Evolutionary conservation across 1,140 invertebrate species (phyloP).

Genomic region (Cylas formicarius): DNA sequence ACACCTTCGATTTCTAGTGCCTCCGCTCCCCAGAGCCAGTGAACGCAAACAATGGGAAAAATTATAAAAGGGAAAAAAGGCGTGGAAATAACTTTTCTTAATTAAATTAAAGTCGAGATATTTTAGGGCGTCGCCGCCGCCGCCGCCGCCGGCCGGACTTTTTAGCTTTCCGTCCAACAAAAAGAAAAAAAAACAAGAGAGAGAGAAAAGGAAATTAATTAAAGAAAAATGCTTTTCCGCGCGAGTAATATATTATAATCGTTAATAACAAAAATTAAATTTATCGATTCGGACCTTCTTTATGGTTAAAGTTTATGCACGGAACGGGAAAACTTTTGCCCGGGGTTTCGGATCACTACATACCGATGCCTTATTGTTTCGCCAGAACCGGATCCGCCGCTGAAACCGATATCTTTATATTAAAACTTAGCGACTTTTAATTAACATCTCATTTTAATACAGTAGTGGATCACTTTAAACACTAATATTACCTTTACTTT

Average conservation of each 20-base stretch:
- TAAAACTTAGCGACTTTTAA: no score
- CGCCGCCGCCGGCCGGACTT: no score
- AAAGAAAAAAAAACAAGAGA: constrained; percentile 8
- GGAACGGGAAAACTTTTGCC: constrained; percentile 7
- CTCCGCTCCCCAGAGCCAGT: constrained; percentile 2
- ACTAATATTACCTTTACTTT: no score
- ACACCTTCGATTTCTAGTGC: no score
- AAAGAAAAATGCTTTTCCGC: constrained; percentile 36
- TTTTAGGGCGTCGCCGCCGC: constrained; percentile 20
- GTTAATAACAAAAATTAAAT: constrained; percentile 41
- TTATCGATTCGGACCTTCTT: constrained; percentile 33
- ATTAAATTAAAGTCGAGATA: constrained; percentile 36
- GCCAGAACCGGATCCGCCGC: no score
- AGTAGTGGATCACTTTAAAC: no score
- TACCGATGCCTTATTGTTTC: no score
- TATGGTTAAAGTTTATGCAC: constrained; percentile 25
- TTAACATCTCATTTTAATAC: no score
- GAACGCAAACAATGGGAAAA: constrained; percentile 17
- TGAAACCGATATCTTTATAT: no score
- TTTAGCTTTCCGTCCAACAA: no score
- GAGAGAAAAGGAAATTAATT: constrained; percentile 32
- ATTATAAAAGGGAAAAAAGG: constrained; percentile 18
- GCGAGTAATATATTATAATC: constrained; percentile 39
- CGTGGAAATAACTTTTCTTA: constrained; percentile 34
- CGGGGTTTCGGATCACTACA: no score